phyloP scores from a whole-genome alignment of 2,888 invertebrate species.

The Tetramorium bicarinatum region DNA sequence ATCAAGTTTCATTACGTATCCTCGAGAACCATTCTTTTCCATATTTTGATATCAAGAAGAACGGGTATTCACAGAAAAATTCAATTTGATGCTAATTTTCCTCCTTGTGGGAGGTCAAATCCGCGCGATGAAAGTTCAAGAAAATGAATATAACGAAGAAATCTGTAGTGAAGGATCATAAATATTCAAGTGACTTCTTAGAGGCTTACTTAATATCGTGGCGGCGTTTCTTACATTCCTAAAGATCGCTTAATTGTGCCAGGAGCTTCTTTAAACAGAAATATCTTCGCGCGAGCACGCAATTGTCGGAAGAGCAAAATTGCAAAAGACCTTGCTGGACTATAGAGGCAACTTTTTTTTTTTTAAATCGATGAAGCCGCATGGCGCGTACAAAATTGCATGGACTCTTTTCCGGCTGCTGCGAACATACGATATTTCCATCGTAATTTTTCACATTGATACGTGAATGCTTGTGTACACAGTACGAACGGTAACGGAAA shows the following conservation, averaged over 20 bases:
- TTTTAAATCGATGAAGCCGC: not conserved
- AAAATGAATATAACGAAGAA: conserved; percentile 39
- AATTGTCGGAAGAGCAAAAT: not conserved
- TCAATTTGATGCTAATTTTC: conserved; percentile 54
- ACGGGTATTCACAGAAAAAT: conserved; percentile 31
- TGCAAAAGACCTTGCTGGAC: not conserved
- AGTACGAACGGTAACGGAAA: conserved; percentile 4
- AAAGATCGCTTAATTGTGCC: conserved; percentile 37
- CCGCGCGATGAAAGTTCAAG: conserved; percentile 11
- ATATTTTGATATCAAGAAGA: not conserved
- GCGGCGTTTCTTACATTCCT: conserved; percentile 34
- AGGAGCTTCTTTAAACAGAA: not conserved
- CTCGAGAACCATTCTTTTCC: not conserved
- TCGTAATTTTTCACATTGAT: conserved; percentile 34
- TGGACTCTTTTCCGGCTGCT: not conserved
- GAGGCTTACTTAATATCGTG: conserved; percentile 19
- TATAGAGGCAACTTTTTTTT: not conserved
- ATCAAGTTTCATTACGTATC: conserved; percentile 1
- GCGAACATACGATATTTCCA: conserved; percentile 14
- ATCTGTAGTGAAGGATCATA: conserved; percentile 40
- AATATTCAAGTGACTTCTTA: conserved; percentile 50
- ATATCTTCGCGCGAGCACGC: not conserved
- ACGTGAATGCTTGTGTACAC: conserved; percentile 7
- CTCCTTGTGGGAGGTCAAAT: not conserved
- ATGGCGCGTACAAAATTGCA: not conserved